phyloP scores from a whole-genome alignment of 2,888 invertebrate genomes.

The Craniophora ligustri region DNA sequence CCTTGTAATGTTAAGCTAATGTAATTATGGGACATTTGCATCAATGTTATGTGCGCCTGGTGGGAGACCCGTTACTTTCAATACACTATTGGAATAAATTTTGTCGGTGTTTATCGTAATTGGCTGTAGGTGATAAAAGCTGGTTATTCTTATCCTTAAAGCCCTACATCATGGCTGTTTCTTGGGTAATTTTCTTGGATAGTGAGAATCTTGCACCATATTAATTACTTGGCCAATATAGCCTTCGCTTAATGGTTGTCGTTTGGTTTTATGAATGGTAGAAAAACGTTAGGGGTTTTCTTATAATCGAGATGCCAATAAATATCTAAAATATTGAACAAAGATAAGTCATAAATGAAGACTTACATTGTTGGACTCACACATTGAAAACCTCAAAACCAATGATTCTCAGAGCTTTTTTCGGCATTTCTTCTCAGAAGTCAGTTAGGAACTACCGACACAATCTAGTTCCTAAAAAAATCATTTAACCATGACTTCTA shows the following conservation, averaged over 20 bases:
- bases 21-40: constrained; percentile 79
- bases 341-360: too few relatives aligned
- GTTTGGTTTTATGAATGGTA: constrained; percentile 29
- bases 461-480: too few relatives aligned
- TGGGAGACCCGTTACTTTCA: constrained; percentile 75
- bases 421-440: too few relatives aligned
- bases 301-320: too few relatives aligned
- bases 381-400: too few relatives aligned
- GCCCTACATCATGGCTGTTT: constrained; percentile 33
- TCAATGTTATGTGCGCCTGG: constrained; percentile 77
- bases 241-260: constrained; percentile 21
- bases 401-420: too few relatives aligned
- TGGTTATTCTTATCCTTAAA: constrained; percentile 33
- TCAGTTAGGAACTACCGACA: too few relatives aligned
- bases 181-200: constrained; percentile 24
- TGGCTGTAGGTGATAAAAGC: constrained; percentile 49
- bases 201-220: constrained; percentile 41
- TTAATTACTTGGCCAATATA: constrained; percentile 33
- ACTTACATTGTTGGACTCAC: too few relatives aligned
- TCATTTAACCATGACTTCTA: too few relatives aligned
- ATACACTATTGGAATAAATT: constrained; percentile 71
- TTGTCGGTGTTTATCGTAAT: constrained; percentile 49
- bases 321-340: too few relatives aligned
- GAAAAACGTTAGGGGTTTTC: constrained; percentile 9
- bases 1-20: constrained; percentile 70